Evolutionary conservation across 2,113 vertebrate genomes (phyloP).

Genomic region (Bubalus kerabau): DNA sequence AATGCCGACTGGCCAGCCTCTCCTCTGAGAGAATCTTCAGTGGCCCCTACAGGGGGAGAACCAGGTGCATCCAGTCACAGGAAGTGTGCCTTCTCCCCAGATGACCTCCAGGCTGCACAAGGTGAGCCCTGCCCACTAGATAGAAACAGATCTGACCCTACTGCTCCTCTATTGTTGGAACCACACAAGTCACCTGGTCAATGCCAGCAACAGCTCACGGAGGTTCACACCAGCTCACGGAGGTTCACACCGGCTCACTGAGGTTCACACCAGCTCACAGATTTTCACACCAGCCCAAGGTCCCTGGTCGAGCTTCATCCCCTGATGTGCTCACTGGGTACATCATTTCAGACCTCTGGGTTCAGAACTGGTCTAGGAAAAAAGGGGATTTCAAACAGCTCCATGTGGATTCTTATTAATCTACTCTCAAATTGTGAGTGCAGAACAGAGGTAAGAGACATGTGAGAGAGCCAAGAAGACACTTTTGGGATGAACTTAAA

Average conservation of each 20-base stretch:
- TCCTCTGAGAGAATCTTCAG: neutral
- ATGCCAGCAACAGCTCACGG: neutral
- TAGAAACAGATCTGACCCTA: neutral
- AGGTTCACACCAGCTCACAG: too few relatives aligned
- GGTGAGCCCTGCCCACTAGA: too few relatives aligned
- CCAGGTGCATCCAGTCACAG: neutral
- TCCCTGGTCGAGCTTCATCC: neutral
- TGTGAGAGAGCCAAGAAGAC: neutral
- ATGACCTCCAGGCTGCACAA: too few relatives aligned
- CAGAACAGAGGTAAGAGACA: neutral
- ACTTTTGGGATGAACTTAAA: neutral
- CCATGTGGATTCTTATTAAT: neutral
- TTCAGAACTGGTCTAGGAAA: neutral
- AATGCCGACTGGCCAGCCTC: neutral
- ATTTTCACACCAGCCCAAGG: neutral
- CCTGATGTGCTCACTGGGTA: neutral
- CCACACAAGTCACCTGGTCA: neutral
- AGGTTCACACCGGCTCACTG: accelerated
- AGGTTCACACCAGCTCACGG: too few relatives aligned
- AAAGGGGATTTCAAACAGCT: neutral
- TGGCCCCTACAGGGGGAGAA: too few relatives aligned
- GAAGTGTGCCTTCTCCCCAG: neutral
- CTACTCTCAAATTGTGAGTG: neutral
- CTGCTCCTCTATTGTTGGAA: neutral
- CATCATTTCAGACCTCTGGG: neutral